Base-by-base conservation (phyloP, 2,888 invertebrate species). In the Mechanitis messenoides region DNA sequence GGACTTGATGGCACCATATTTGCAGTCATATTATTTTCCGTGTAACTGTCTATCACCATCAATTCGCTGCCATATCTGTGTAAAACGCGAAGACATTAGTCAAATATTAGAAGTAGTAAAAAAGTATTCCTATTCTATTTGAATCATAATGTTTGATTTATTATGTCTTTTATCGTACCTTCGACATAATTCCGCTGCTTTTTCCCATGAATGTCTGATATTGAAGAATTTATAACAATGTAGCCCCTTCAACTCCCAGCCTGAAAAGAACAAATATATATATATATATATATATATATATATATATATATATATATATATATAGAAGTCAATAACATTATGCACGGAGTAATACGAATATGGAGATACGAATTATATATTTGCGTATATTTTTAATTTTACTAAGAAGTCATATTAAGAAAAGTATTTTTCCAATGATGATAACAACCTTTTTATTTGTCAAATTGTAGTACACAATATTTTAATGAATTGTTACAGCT, bases 201-300 rank as follows among this genome's bases (percentile, higher is more conserved):
- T 97, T 90, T 96, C 96, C 97, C 97, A 97, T 70, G 97, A 97
- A 92, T 97, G 97, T 85, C 94, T 94, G 82, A 97, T 97, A 89
- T 96, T 96, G 91, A 97, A 97, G 91, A 96, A 97, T 92, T 96
- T 97, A 91, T 97, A 97, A 91, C 97, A 97, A 87, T 96, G 93
- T 77, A 97, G 93, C 78, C 97, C 97, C 89, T 94, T 93, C 75
- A 97, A 92, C 88, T 96, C 96, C 97, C 97, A 97, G 79, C 96
- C 97, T 97, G 93, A 59, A 93, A 93, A 79, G 76, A 85, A 84
- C 72, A 74, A 63, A 74, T 59, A 59, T 60, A 59, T 63, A 59
- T 58, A 59, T 66, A 64, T 59, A 53, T 20, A 74, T 59, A 59
- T 60, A 59, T 63, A 59, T 58, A 59, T 66, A 64, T 59, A 53